Percentiles rank a stretch among this genome's conserved stretches.
phyloP scores from a whole-genome alignment of 2,113 vertebrate species.

The Cisticola juncidis region DNA sequence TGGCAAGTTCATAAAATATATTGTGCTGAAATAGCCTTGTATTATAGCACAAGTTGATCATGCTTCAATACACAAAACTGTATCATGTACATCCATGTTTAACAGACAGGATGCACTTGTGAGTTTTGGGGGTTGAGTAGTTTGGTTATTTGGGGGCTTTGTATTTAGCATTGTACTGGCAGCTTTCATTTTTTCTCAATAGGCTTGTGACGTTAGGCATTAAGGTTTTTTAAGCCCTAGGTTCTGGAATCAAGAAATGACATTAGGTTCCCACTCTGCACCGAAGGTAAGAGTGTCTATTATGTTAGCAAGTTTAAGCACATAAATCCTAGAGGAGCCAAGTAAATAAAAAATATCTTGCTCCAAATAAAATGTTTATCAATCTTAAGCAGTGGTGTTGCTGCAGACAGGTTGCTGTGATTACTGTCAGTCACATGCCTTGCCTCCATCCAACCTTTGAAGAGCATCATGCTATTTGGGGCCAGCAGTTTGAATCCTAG shows the following conservation, averaged over 20 bases:
- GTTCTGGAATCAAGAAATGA: not conserved
- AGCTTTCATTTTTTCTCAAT: not conserved
- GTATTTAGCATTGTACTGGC: not conserved
- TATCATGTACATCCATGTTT: not conserved
- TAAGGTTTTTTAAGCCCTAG: not conserved
- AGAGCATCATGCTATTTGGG: not conserved
- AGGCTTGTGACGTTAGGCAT: not conserved
- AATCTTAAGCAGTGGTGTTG: not conserved
- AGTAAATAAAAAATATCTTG: not conserved
- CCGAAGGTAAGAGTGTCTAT: not conserved
- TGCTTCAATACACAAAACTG: not conserved
- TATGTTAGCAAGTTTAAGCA: not conserved
- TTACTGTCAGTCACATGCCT: not conserved
- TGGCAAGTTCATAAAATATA: not conserved
- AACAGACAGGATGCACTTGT: not conserved
- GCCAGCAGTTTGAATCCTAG: not conserved
- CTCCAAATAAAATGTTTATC: not conserved
- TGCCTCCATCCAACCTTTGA: not conserved
- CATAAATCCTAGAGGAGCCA: not conserved
- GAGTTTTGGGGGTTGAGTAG: not conserved
- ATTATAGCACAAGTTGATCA: not conserved
- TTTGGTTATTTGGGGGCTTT: not conserved
- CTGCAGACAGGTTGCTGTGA: not conserved
- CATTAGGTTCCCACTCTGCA: not conserved
- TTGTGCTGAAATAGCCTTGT: not conserved